Evolutionary conservation across 2,113 vertebrate species (phyloP).

Genomic region (Ginglymostoma cirratum): DNA sequence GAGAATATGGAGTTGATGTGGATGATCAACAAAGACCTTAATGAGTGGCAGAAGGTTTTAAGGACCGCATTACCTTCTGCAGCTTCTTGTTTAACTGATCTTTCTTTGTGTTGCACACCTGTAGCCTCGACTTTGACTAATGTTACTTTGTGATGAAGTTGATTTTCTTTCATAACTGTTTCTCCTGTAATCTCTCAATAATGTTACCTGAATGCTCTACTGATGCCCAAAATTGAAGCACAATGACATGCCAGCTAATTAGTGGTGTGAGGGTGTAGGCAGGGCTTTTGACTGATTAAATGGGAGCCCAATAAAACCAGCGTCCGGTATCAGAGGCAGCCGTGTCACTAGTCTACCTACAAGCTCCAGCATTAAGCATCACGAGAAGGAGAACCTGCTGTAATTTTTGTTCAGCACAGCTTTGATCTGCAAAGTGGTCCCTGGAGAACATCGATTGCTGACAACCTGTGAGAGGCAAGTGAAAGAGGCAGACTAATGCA

Average conservation of each 20-base stretch:
- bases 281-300: not conserved
- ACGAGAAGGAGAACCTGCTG: not conserved
- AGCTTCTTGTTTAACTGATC: not conserved
- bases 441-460: not conserved
- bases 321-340: not conserved
- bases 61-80: not conserved
- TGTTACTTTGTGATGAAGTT: not conserved
- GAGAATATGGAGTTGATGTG: not conserved
- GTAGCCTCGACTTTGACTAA: not conserved
- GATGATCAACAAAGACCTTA: not conserved
- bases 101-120: not conserved
- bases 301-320: not conserved
- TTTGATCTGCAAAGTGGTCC: not conserved
- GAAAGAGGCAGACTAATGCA: not conserved
- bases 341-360: not conserved
- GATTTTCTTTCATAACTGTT: not conserved
- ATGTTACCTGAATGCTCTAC: not conserved
- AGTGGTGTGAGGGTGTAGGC: not conserved
- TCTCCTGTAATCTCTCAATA: not conserved
- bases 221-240: not conserved
- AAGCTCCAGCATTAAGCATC: not conserved
- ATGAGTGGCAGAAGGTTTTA: not conserved
- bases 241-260: not conserved
- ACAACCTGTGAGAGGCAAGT: not conserved
- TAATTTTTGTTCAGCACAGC: not conserved